phyloP scores from a whole-genome alignment of 2,797 vertebrate species.

The Iguana delicatissima region DNA sequence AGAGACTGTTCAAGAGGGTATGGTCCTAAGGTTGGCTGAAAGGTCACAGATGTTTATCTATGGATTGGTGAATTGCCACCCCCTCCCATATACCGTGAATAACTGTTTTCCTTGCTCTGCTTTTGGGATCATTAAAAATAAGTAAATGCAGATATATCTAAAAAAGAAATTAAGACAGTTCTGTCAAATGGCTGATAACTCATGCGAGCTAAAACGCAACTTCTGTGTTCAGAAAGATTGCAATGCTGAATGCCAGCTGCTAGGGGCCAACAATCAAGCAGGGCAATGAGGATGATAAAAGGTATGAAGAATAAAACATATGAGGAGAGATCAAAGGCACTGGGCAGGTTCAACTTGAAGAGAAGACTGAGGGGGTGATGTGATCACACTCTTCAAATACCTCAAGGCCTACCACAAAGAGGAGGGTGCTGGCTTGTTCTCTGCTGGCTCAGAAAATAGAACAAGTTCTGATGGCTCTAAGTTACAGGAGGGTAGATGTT shows the following conservation, averaged over 20 bases:
- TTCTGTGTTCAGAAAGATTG: background rate
- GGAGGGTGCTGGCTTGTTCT: no score
- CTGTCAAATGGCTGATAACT: background rate
- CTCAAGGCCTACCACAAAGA: no score
- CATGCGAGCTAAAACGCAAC: background rate
- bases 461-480: no score
- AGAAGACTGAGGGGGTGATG: no score
- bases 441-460: no score
- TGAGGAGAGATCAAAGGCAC: no score
- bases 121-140: background rate
- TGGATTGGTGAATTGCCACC: background rate
- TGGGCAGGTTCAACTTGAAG: no score
- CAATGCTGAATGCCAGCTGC: background rate
- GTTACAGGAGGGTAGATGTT: no score
- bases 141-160: background rate
- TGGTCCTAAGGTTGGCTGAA: background rate
- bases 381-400: no score
- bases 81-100: background rate
- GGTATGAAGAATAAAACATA: no score
- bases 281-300: background rate
- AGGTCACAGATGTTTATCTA: background rate
- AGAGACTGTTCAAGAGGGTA: background rate
- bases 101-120: background rate
- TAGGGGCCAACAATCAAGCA: background rate
- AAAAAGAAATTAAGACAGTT: background rate